A percentile compares a stretch with the other conserved stretches of the same genome.
Evolutionary conservation across 2,888 invertebrate species (phyloP).

Genomic region (Molorchus minor): DNA sequence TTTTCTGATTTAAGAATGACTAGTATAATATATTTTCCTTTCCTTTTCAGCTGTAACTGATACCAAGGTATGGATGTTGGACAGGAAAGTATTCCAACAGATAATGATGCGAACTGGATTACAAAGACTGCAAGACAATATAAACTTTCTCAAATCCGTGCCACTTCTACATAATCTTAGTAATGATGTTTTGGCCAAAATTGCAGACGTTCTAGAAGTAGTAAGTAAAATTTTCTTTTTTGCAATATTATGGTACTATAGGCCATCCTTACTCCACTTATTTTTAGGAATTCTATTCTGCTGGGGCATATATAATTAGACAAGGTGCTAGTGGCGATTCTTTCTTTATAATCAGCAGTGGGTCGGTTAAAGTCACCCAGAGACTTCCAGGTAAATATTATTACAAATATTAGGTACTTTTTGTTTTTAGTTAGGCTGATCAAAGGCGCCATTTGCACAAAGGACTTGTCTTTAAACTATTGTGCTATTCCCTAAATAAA

Average conservation of each 20-base stretch:
- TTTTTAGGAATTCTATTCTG: conserved; percentile 69
- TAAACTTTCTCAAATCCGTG: conserved; percentile 72
- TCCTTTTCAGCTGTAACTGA: conserved; percentile 67
- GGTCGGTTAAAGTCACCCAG: conserved; percentile 67
- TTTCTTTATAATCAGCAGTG: conserved; percentile 72
- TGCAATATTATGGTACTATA: neutral
- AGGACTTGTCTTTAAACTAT: too few relatives aligned
- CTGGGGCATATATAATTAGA: conserved; percentile 71
- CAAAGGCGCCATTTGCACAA: too few relatives aligned
- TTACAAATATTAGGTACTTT: neutral
- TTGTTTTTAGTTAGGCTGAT: too few relatives aligned
- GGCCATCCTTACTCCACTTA: conserved; percentile 13
- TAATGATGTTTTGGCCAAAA: conserved; percentile 70
- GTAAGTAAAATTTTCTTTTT: conserved; percentile 60
- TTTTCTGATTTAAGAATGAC: neutral
- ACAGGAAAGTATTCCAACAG: conserved; percentile 73
- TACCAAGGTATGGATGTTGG: conserved; percentile 75
- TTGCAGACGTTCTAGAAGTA: conserved; percentile 76
- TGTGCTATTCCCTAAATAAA: too few relatives aligned
- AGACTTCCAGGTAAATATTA: conserved; percentile 58
- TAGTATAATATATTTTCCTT: conserved; percentile 3
- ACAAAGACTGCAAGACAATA: conserved; percentile 72
- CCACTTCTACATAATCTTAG: conserved; percentile 68
- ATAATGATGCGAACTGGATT: conserved; percentile 78
- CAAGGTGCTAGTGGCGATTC: conserved; percentile 73